These are phyloP conservation scores for Zaprionus capensis DNA, from an alignment of 1,140 invertebrate genomes.

Conservation along the genomic window DNA sequence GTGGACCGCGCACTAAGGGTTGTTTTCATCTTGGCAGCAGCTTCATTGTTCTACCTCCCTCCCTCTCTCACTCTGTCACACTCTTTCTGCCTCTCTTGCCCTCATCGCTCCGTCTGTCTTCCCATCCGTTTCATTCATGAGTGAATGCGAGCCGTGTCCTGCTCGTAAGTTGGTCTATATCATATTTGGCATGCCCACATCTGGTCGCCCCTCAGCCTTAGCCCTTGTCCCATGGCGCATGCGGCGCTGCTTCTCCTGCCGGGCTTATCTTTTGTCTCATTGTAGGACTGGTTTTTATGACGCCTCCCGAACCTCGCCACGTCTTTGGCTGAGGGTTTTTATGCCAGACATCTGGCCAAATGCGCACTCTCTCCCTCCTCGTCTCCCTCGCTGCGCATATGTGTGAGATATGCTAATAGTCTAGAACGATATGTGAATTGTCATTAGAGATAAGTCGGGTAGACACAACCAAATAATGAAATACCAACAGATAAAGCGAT, in stretches of 20 bases:
- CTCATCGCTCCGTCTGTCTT: neutral
- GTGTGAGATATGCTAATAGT: slow-evolving; percentile 45
- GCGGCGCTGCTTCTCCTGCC: slow-evolving; percentile 16
- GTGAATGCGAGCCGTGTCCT: slow-evolving; percentile 3
- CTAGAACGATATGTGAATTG: slow-evolving; percentile 16
- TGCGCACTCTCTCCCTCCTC: slow-evolving; percentile 12
- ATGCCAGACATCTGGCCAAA: slow-evolving; percentile 57
- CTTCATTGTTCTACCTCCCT: slow-evolving; percentile 26
- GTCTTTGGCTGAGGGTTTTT: slow-evolving; percentile 32
- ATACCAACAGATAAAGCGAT: neutral
- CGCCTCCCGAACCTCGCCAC: slow-evolving; percentile 40
- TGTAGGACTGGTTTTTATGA: slow-evolving; percentile 67
- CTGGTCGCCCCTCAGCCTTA: slow-evolving; percentile 28
- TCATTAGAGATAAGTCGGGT: slow-evolving; percentile 9
- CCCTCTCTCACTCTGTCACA: neutral
- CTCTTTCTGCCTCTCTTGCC: neutral
- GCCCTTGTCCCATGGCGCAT: slow-evolving; percentile 46
- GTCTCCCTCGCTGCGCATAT: slow-evolving; percentile 4
- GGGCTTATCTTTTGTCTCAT: slow-evolving; percentile 56
- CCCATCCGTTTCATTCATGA: slow-evolving; percentile 51
- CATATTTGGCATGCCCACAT: slow-evolving; percentile 60
- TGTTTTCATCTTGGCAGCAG: slow-evolving; percentile 42
- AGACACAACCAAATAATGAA: neutral
- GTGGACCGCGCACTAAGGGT: slow-evolving; percentile 48
- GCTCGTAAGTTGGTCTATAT: slow-evolving; percentile 54